Evolutionary conservation across 1,140 invertebrate species (phyloP), one percentile per base, ranked within the genome.

Genomic region (Pollicipes pollicipes): DNA sequence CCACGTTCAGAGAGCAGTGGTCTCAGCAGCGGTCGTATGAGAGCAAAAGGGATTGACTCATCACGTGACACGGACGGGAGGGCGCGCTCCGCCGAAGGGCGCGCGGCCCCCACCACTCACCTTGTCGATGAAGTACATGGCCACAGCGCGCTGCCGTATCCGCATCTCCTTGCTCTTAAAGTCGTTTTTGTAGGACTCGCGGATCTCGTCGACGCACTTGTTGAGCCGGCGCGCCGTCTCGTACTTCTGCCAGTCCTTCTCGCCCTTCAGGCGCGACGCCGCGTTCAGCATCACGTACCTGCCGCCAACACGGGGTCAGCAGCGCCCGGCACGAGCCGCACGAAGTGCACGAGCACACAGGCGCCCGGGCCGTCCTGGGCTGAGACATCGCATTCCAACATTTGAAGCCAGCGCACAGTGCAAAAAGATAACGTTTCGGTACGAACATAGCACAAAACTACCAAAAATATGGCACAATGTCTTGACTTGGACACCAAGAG

Each of bases 221-320:
- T 87, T 84, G 69, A 99, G 82, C 76, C 90, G 89, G 71, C 97
- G 84, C 1, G 97, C 97, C 45, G 89, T 97, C 81, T 99, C 97
- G 82, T 99, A 99, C 78, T 99, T 99, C 78, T 96, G 89, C 90
- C 91, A 97, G 86, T 99, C 97, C 79, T 99, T 99, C 83, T 99
- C 95, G 68, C 96, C 97, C 82, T 99, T 99, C 26, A 99, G 82
- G 81, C 97, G 95, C n/a, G 95, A 98, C 70, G 94, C 95, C 32
- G 97, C 95, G 86, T 99, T 99, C 76, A 99, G 85, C 97, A 99
- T 99, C 35, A 99, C 90, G 82, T 99, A 99, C 28, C 64, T 66
- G 64, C 27, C n/a, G n/a, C n/a, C n/a, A n/a, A n/a, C n/a, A n/a
- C n/a, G n/a, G n/a, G n/a, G n/a, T n/a, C n/a, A n/a, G n/a, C n/a